Conservation (phyloP, 2,888 invertebrate species). For the Esperia sulphurella region DNA sequence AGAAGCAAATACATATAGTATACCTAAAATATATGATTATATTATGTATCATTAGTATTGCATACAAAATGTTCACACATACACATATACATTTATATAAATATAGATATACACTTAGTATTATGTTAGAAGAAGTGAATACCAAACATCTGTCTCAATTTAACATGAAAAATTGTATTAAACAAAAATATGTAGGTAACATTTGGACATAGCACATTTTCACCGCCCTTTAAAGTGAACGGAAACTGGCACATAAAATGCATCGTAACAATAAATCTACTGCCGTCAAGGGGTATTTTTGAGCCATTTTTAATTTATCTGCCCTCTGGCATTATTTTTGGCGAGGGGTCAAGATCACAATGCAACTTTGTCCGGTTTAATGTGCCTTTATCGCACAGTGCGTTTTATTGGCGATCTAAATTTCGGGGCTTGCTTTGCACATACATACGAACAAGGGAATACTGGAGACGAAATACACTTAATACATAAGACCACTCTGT, state of each 20-base stretch:
- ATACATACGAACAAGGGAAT: not conserved
- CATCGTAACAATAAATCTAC: conserved; percentile 41
- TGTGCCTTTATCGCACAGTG: conserved; percentile 49
- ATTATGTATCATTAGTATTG: too few relatives aligned
- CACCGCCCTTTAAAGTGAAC: conserved; percentile 36
- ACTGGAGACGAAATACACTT: too few relatives aligned
- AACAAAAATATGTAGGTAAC: conserved; percentile 5
- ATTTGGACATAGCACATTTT: conserved; percentile 11
- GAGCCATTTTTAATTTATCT: conserved; percentile 78
- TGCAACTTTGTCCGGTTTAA: conserved; percentile 43
- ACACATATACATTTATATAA: too few relatives aligned
- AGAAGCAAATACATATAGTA: too few relatives aligned
- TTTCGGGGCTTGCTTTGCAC: conserved; percentile 30
- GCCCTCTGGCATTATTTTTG: conserved; percentile 72
- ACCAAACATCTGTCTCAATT: conserved; percentile 6
- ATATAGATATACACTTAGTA: too few relatives aligned
- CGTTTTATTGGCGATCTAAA: conserved; percentile 61
- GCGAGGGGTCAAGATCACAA: conserved; percentile 70
- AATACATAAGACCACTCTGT: too few relatives aligned
- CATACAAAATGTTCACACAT: too few relatives aligned
- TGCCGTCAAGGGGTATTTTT: conserved; percentile 71
- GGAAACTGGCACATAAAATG: conserved; percentile 30
- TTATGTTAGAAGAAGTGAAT: too few relatives aligned
- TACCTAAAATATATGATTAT: too few relatives aligned
- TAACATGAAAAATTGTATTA: conserved; percentile 7